Base-by-base conservation (phyloP, 2,888 invertebrate species). In the Blomia tropicalis region DNA sequence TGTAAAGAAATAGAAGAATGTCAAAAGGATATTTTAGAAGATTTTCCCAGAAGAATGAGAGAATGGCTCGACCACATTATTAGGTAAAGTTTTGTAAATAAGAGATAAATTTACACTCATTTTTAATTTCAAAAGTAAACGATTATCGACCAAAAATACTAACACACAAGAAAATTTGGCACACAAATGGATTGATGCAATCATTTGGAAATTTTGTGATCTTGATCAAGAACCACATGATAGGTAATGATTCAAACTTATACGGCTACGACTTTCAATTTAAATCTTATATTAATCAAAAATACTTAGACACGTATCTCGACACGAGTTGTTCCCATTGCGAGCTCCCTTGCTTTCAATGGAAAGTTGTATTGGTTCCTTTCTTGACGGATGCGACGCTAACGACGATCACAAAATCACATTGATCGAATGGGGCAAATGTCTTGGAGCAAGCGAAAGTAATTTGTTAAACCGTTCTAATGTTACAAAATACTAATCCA, bases 1-100 rank as follows among this genome's bases (percentile, higher is more conserved):
- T 64, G 64, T 22, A 44, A 61, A 65, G 64, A 67, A 43, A 70
- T 75, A 27, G 70, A 70, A 41, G 68, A 71, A 70, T 93, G 93
- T 76, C 78, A 78, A 22, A 81, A 83, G 61, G 85, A 84, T 68
- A 90, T 93, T 75, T 85, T 90, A 84, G 78, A 83, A 47, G 92
- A 93, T 79, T 96, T 95, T 77, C 93, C 93, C 59, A 81, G 87
- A 58, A 83, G 95, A 72, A 93, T 96, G 92, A 83, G 91, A 68
- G 92, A 95, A 75, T 96, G 95, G 95, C 82, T 96, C 60, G 93
- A 90, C 80, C 90, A 91, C 81, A 86, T 95, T 67, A 91, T 92
- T 91, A 64, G 44, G 61, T 64, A 43, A 29, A n/a, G 14, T 19
- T n/a, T n/a, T n/a, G n/a, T n/a, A n/a, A n/a, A n/a, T n/a, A n/a